Base-by-base conservation (phyloP, 2,113 vertebrate species). In the Tursiops truncatus region DNA sequence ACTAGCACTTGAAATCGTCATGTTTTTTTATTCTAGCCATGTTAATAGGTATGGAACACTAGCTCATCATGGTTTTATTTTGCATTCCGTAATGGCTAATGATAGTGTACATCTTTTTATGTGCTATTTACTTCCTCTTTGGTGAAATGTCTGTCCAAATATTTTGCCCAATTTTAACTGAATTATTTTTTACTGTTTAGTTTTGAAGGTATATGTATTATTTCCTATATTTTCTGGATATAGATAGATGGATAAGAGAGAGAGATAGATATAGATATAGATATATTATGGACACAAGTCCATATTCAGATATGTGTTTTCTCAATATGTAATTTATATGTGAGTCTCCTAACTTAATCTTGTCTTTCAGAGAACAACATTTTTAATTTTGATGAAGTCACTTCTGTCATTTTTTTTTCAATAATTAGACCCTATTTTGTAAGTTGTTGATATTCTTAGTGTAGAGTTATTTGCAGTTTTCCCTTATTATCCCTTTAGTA, bases 21-120 rank as follows among this genome's bases (percentile, higher is more conserved):
- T 3, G 15, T 2, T 6, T 20, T 33, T 70, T 17, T 13, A 33
- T 10, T 60, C 38, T 38, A 20, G 21, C 1, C 9, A 0, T 17
- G 15, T 26, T 23, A 15, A 7, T 1, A 17, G 18, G 3, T 1
- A 2, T 8, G 0, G 11, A 1, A 2, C 0, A 0, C 1, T 14
- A 2, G 21, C 11, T 68, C 31, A 0, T 33, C 58, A 0, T 1
- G 2, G 15, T 1, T 53, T n/a, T 21, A 4, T 15, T 20, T 17
- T 28, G 36, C n/a, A 26, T 77, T 83, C 18, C 28, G 13, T 25
- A 20, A 41, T 9, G 23, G 17, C n/a, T 25, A 14, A 80, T 5
- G 5, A 60, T 2, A 31, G 18, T 8, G 11, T 21, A 11, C 28
- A 14, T 31, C 65, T 67, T 36, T 65, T 33, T 8, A 7, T 47